Base-by-base conservation (phyloP, 2,113 vertebrate genomes). In the Anser cygnoides region DNA sequence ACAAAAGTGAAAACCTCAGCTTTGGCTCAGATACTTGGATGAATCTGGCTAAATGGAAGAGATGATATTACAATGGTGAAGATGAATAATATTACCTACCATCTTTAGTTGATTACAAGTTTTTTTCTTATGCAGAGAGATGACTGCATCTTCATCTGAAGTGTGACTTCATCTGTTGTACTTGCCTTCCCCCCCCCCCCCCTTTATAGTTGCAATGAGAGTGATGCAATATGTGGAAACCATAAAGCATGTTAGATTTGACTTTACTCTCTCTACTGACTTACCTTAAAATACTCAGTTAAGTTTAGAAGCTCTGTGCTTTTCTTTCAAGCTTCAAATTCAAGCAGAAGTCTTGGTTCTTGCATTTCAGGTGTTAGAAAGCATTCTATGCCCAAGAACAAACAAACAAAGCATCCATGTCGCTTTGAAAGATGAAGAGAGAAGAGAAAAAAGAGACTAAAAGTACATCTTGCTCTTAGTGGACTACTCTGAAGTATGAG, bases 241-340 rank as follows among this genome's bases (percentile, higher is more conserved):
- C 15, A 54, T 5, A 11, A 58, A 63, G 9, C 2, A 3, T 16
- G 9, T 37, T 43, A n/a, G 28, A 37, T n/a, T 14, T 80, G n/a
- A 33, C n/a, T 77, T 81, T 5, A 5, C 5, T 55, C 6, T 37
- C 20, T 58, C 26, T 67, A 0, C 19, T 71, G 3, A 2, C 2
- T 88, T 58, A 9, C 65, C 37, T 71, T 20, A 63, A 74, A 78
- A 54, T 44, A 26, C 11, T 19, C 10, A 57, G 6, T 22, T 28
- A 41, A 14, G 2, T 5, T 76, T n/a, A 68, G 79, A 28, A 79
- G 3, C 28, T n/a, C 11, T n/a, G 0, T 49, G 26, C 1, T 84
- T 73, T 70, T 39, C 16, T 61, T 57, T 33, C 26, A 57, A 65
- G 11, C 7, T 6, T 92, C 2, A 4, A 43, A 23, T 28, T 46